phyloP scores from a whole-genome alignment of 2,113 vertebrate species.

The Phylloscopus trochilus region DNA sequence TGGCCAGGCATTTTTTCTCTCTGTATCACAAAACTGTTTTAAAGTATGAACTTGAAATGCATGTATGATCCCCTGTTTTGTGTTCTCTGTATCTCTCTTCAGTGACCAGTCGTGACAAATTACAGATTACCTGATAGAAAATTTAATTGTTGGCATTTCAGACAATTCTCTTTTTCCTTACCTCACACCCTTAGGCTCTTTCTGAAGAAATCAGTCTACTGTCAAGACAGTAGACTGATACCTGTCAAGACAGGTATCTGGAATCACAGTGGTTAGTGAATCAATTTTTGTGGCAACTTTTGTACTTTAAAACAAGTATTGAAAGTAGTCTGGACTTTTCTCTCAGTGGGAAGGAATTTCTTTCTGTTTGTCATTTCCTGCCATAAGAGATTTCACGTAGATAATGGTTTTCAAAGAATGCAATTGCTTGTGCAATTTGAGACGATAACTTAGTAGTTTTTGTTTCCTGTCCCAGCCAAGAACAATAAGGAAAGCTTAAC shows the following conservation, averaged over 20 bases:
- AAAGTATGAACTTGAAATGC: background rate
- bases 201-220: background rate
- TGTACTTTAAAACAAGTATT: background rate
- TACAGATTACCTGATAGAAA: background rate
- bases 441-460: background rate
- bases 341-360: conserved; percentile 32
- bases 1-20: background rate
- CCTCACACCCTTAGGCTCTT: background rate
- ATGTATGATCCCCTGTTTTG: background rate
- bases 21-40: background rate
- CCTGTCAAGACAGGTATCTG: background rate
- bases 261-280: background rate
- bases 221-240: background rate
- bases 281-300: background rate
- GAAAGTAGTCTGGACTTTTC: background rate
- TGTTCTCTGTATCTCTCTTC: background rate
- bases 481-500: conserved; percentile 36
- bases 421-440: conserved; percentile 17
- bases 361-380: conserved; percentile 56
- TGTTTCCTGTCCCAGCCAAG: conserved; percentile 3
- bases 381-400: conserved; percentile 19
- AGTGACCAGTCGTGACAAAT: background rate
- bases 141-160: background rate
- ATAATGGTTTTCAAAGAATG: conserved; percentile 56
- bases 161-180: background rate